These are phyloP conservation scores for Xenentodon cancila DNA, from an alignment of 2,797 vertebrate genomes.

Conservation along the genomic window DNA sequence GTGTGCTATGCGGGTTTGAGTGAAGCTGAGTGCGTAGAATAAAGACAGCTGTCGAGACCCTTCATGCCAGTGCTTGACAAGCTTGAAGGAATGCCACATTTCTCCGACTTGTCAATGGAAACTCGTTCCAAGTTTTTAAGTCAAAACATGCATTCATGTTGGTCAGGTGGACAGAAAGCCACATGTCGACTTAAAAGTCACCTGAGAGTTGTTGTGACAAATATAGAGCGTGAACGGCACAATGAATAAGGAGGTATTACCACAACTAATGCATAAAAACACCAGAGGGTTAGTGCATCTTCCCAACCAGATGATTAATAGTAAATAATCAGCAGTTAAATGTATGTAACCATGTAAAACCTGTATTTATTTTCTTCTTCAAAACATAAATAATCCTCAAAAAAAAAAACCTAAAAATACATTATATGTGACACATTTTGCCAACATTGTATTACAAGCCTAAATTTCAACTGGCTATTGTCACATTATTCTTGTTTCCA, in stretches of 20 bases:
- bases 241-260: background rate
- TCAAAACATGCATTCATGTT: background rate
- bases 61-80: slow-evolving; percentile 65
- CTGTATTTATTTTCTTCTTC: background rate
- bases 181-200: background rate
- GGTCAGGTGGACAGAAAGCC: background rate
- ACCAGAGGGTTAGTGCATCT: background rate
- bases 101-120: slow-evolving; percentile 33
- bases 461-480: too few relatives aligned
- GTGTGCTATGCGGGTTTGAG: slow-evolving; percentile 61
- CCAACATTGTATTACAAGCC: too few relatives aligned
- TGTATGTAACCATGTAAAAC: background rate
- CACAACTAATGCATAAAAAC: too few relatives aligned
- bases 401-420: background rate
- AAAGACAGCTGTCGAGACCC: slow-evolving; percentile 70
- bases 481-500: too few relatives aligned
- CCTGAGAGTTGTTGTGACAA: background rate
- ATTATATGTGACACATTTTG: too few relatives aligned
- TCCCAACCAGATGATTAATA: too few relatives aligned
- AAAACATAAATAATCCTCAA: background rate
- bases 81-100: slow-evolving; percentile 48
- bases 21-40: slow-evolving; percentile 41
- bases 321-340: background rate
- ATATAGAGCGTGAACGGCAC: background rate
- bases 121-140: slow-evolving; percentile 22